phyloP scores from a whole-genome alignment of 2,113 vertebrate genomes.

The cattle (Bos taurus) region ARS-UCD2.0 NC_037337.1:47718501-47719000 shows the following conservation, averaged over 20 bases:
- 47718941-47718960: neutral
- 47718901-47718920: neutral
- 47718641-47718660: constrained; percentile 39
- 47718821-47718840: constrained; percentile 42
- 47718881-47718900: constrained; percentile 23
- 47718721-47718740: neutral
- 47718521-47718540: constrained; percentile 45
- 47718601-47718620: constrained; percentile 55
- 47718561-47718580: neutral
- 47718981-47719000: neutral
- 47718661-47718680: neutral
- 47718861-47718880: constrained; percentile 40
- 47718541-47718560: neutral
- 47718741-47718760: neutral
- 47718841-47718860: constrained; percentile 37
- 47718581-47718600: neutral
- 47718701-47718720: neutral
- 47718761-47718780: neutral
- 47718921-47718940: neutral
- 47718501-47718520: neutral
- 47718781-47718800: constrained; percentile 1
- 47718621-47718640: constrained; percentile 24
- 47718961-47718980: neutral
- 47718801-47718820: neutral
- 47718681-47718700: neutral